Evolutionary conservation across 2,113 vertebrate species (phyloP).

Genomic region (Lethenteron reissneri): DNA sequence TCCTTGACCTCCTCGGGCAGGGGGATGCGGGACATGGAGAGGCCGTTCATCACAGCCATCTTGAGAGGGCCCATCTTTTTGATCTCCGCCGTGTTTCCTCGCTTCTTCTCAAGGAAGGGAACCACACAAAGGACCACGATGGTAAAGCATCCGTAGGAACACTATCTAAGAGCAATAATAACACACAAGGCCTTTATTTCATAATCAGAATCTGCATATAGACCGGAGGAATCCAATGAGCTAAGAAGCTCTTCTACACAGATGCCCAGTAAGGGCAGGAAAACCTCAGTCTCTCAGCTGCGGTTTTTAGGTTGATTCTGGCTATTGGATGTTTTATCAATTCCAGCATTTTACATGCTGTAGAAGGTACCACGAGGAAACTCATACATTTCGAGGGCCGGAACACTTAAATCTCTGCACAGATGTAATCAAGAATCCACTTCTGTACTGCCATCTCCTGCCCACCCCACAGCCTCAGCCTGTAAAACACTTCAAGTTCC

Average conservation of each 20-base stretch:
- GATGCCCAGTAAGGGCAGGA: background rate
- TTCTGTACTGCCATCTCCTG: no score
- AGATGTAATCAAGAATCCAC: no score
- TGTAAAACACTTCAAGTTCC: no score
- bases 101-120: conserved; percentile 43
- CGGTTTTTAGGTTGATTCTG: no score
- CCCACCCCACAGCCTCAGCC: no score
- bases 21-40: conserved; percentile 52
- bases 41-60: conserved; percentile 71
- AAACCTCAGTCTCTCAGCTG: background rate
- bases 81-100: conserved; percentile 70
- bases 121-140: no score
- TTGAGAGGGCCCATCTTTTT: conserved; percentile 68
- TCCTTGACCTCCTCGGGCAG: conserved; percentile 41
- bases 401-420: no score
- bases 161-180: conserved; percentile 32
- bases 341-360: no score
- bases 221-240: background rate
- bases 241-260: background rate
- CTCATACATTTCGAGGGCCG: no score
- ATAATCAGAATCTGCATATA: background rate
- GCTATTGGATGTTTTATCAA: no score
- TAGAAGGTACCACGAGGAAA: no score
- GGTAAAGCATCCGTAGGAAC: no score
- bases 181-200: conserved; percentile 20